These are phyloP conservation scores for Mungos mungo DNA, from an alignment of 2,113 vertebrate genomes.

Conservation along the genomic window DNA sequence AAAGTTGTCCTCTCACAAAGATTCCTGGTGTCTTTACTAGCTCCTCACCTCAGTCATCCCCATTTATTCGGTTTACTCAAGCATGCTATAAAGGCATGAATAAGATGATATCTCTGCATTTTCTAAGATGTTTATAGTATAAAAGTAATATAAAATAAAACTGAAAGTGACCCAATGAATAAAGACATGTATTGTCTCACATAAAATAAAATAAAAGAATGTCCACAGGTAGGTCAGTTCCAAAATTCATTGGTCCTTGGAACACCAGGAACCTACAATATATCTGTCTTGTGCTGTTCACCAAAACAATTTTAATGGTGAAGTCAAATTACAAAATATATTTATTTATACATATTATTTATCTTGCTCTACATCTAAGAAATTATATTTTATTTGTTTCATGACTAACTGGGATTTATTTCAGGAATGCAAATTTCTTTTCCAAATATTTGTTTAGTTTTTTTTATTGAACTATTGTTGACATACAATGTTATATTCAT, in stretches of 20 bases:
- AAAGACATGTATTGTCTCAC: not conserved
- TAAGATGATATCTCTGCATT: not conserved
- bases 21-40: not conserved
- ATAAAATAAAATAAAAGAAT: constrained; percentile 4
- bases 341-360: not conserved
- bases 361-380: not conserved
- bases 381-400: not conserved
- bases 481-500: not conserved
- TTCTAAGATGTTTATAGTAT: constrained; percentile 16
- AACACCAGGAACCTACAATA: not conserved
- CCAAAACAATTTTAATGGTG: not conserved
- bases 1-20: not conserved
- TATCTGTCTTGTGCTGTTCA: not conserved
- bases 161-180: not conserved
- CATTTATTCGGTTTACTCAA: not conserved
- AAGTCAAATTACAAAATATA: constrained; percentile 7
- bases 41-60: not conserved
- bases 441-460: not conserved
- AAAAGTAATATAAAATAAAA: constrained; percentile 30
- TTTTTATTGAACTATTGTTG: not conserved
- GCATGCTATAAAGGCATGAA: not conserved
- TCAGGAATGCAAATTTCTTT: not conserved
- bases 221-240: not conserved
- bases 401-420: not conserved
- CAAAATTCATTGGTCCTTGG: not conserved